phyloP scores from a whole-genome alignment of 2,113 vertebrate species.

The Emydocephalus ijimae region DNA sequence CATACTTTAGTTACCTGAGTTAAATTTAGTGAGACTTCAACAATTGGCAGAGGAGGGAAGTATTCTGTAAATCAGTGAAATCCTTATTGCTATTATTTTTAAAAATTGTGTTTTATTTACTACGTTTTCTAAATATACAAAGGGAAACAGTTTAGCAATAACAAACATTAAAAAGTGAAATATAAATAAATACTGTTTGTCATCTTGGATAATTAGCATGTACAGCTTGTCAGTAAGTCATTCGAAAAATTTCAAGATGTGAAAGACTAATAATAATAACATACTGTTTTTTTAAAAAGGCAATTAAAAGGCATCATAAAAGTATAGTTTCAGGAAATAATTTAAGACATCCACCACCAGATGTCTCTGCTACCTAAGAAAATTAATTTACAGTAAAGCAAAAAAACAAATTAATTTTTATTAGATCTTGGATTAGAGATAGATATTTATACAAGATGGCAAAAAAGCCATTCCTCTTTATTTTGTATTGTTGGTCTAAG shows the following conservation, averaged over 20 bases:
- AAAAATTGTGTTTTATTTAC: not conserved
- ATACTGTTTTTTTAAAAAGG: not conserved
- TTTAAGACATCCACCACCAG: constrained; percentile 33
- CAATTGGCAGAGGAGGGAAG: not conserved
- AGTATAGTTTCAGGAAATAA: not conserved
- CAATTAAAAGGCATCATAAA: not conserved
- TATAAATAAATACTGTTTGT: not conserved
- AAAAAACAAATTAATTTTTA: not conserved
- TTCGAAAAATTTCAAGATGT: not conserved
- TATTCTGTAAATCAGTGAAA: not conserved
- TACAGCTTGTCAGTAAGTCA: not conserved
- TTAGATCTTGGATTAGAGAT: not conserved
- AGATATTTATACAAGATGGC: not conserved
- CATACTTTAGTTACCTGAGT: not conserved
- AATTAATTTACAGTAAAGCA: not conserved
- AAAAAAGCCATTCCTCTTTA: not conserved
- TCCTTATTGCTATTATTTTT: not conserved
- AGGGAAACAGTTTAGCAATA: not conserved
- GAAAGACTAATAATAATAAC: not conserved
- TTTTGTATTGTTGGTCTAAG: not conserved
- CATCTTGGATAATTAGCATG: not conserved
- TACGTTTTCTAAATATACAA: not conserved
- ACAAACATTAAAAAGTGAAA: not conserved
- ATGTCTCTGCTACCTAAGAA: constrained; percentile 44
- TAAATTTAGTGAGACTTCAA: not conserved